Evolutionary conservation across 2,797 vertebrate species (phyloP).

Genomic region (Tenualosa ilisha): DNA sequence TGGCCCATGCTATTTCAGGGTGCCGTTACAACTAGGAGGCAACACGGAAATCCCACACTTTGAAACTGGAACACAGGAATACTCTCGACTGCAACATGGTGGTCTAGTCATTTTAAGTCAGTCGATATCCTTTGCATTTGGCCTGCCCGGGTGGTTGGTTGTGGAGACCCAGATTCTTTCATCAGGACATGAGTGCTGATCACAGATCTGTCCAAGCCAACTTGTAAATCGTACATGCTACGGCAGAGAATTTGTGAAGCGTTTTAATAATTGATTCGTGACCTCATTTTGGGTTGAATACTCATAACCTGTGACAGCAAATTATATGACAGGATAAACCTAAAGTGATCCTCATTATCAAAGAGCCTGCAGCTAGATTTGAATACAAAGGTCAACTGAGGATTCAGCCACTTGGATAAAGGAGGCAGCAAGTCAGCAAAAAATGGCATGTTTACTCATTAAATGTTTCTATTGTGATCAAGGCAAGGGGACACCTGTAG

Average conservation of each 20-base stretch:
- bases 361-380: background rate
- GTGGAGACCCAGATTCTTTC: background rate
- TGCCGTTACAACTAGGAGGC: constrained; percentile 40
- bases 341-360: background rate
- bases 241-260: background rate
- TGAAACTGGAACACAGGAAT: background rate
- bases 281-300: constrained; percentile 28
- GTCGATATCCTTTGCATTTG: background rate
- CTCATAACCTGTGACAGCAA: constrained; percentile 19
- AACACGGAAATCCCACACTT: constrained; percentile 52
- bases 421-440: background rate
- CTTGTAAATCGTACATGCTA: background rate
- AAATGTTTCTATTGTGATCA: background rate
- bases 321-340: background rate
- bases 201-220: background rate
- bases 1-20: constrained; percentile 47
- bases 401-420: background rate
- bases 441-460: background rate
- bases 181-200: background rate
- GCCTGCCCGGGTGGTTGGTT: background rate
- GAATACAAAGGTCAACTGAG: constrained; percentile 3
- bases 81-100: background rate
- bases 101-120: background rate
- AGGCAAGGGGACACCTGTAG: background rate
- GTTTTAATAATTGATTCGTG: constrained; percentile 17